Base-by-base conservation (phyloP, 2,888 invertebrate species). In the Cephus sareptanus region DNA sequence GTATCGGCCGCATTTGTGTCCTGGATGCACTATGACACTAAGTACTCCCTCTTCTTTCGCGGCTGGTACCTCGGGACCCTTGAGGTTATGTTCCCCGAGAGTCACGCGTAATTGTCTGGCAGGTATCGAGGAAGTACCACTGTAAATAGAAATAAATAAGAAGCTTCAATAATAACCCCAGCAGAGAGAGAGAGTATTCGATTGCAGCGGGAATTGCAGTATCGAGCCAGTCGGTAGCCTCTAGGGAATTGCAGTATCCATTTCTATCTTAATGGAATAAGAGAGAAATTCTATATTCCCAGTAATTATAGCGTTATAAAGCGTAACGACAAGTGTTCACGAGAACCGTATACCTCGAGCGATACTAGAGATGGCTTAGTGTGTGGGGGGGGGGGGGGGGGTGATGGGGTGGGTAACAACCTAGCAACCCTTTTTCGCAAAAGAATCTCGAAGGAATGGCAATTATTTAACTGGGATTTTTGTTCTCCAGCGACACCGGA, bases 21-120 rank as follows among this genome's bases (percentile, higher is more conserved):
- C 93, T 0, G 97, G 96, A 92, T 98, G 97, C 0, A 96, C 93
- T 75, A 95, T 90, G 35, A 96, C 94, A 78, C 92, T 92, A 15
- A 91, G 90, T 11, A 94, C 92, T 33, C 89, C 82, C 79, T 92
- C 88, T 90, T 93, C 87, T 91, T 90, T 83, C 85, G 93, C 90
- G 89, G 92, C 86, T 78, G 93, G 88, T 83, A 91, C 89, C 75
- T 94, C 94, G 15, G 92, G 92, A 40, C 92, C 92, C 0, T 94
- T 94, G 79, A 97, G 93, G 87, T 96, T 95, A 78, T 96, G 94
- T 83, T 95, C 94, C 0, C 96, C 96, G 0, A 95, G 92, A 0
- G 95, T 94, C 1, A 96, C 94, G 71, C 94, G 94, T 33, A 97
- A 92, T 84, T 95, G 95, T 15, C 95, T 92, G 80, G 93, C 93